A percentile compares a stretch with the other conserved stretches of the same genome.
Evolutionary conservation across 1,140 invertebrate genomes (phyloP).

Genomic region (Ceratina australensis): DNA sequence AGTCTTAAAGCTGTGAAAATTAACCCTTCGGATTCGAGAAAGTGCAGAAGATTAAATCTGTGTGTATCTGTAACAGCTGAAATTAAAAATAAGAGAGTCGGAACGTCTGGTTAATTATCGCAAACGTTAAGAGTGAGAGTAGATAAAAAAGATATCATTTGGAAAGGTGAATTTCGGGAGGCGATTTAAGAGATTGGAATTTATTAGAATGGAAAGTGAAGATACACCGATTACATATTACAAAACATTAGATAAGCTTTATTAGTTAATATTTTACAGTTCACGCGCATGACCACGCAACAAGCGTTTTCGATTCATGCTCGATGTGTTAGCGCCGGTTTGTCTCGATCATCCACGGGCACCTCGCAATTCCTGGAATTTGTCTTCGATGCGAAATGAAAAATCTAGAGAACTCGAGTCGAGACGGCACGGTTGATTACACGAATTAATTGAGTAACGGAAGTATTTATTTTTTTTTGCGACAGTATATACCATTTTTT

Average conservation of each 20-base stretch:
- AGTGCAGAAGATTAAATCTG: too few species aligned
- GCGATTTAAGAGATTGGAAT: neutral
- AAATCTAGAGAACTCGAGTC: neutral
- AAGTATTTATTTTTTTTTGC: neutral
- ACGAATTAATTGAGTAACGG: neutral
- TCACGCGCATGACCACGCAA: conserved; percentile 38
- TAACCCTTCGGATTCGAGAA: too few species aligned
- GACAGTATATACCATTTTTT: neutral
- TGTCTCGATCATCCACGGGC: neutral
- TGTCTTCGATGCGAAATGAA: neutral
- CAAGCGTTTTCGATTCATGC: conserved; percentile 39
- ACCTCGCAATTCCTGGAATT: neutral
- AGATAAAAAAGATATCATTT: too few species aligned
- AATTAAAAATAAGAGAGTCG: neutral
- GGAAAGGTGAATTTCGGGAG: too few species aligned
- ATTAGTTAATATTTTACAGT: conserved; percentile 64
- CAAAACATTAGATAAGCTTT: conserved; percentile 64
- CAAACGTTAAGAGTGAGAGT: too few species aligned
- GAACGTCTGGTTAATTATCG: too few species aligned
- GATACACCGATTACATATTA: conserved; percentile 44
- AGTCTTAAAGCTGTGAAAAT: too few species aligned
- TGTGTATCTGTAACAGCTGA: too few species aligned
- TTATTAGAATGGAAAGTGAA: neutral
- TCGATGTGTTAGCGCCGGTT: neutral
- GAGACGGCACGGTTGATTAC: neutral